phyloP scores from a whole-genome alignment of 2,113 vertebrate genomes.

The Cyprichromis sp. region DNA sequence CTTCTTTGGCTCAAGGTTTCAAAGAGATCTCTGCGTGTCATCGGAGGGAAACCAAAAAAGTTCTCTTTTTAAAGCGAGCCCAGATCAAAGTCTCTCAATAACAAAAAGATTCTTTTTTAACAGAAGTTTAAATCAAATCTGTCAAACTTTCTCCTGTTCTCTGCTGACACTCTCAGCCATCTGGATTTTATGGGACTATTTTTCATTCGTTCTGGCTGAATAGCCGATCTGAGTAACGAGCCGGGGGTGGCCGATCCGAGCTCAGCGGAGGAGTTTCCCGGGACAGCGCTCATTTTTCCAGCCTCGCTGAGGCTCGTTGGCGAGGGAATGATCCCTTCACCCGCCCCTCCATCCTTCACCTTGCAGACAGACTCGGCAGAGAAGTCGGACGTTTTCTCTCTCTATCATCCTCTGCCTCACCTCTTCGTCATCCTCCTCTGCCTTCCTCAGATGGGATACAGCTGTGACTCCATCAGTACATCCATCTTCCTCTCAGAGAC shows the following conservation, averaged over 20 bases:
- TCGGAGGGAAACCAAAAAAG: background rate
- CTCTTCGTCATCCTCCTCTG: background rate
- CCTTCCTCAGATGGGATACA: background rate
- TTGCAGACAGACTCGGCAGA: background rate
- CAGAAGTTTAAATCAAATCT: background rate
- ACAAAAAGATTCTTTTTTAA: background rate
- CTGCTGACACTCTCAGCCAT: background rate
- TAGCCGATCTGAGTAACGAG: background rate
- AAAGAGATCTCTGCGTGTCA: background rate
- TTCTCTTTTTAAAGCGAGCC: background rate
- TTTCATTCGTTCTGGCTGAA: background rate
- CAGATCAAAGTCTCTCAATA: background rate
- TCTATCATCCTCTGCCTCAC: background rate
- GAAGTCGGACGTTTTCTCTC: background rate
- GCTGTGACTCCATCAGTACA: background rate
- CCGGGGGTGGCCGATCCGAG: background rate
- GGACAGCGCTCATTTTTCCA: background rate
- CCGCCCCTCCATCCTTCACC: background rate
- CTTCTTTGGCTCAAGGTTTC: background rate
- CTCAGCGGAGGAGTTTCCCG: background rate
- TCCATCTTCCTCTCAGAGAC: background rate
- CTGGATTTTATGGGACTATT: background rate
- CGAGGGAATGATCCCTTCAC: background rate
- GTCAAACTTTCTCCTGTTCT: background rate
- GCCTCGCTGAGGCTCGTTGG: background rate